These are phyloP conservation scores for Pogoniulus pusillus DNA, from an alignment of 2,797 vertebrate genomes.

Conservation along the genomic window DNA sequence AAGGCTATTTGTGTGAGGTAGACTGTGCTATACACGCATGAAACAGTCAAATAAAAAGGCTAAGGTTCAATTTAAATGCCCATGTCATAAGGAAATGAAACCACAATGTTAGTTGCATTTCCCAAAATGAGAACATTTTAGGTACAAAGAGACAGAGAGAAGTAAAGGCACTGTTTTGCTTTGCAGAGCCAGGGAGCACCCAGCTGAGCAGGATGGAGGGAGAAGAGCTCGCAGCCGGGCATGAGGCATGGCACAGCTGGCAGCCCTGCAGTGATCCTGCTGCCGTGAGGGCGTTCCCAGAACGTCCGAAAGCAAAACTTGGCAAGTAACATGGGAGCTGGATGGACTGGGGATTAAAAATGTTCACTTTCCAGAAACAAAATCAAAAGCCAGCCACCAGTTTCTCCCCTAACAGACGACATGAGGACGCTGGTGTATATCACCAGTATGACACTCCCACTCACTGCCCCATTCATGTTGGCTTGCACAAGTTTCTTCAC, in stretches of 20 bases:
- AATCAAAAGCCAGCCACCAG: background rate
- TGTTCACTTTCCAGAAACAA: slow-evolving; percentile 19
- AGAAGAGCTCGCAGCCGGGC: background rate
- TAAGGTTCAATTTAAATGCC: background rate
- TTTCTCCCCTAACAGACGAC: background rate
- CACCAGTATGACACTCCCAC: background rate
- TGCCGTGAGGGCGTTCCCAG: background rate
- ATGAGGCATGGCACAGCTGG: background rate
- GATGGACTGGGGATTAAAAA: slow-evolving; percentile 13
- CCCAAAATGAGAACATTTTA: background rate
- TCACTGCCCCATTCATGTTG: slow-evolving; percentile 5
- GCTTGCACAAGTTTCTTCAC: background rate
- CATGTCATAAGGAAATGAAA: background rate
- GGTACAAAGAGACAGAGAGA: background rate
- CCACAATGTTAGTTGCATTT: background rate
- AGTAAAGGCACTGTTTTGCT: background rate
- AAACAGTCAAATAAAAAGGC: background rate
- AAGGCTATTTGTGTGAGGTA: background rate
- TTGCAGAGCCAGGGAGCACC: background rate
- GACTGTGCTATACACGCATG: background rate
- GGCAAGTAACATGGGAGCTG: background rate
- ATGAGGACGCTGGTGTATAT: background rate
- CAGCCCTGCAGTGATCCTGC: background rate
- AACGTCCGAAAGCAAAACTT: background rate
- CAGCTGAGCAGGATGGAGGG: background rate